Conservation (phyloP, 2,113 vertebrate species). For the Cygnus atratus region DNA sequence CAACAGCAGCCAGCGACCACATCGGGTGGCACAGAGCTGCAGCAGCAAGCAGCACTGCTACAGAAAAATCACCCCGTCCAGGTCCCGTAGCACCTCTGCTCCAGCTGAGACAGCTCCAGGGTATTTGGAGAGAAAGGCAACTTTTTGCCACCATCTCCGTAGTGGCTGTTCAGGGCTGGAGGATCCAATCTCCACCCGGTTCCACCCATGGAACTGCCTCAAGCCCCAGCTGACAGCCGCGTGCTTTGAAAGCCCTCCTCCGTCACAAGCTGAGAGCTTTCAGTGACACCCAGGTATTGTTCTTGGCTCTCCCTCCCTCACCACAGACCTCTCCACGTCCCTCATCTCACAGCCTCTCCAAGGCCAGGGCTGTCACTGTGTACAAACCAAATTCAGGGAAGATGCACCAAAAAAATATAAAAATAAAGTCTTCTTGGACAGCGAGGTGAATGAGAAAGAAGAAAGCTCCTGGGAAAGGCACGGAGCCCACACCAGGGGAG, state of each 20-base stretch:
- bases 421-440: not conserved
- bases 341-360: not conserved
- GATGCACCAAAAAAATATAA: not conserved
- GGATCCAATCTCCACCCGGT: not conserved
- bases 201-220: not conserved
- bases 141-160: not conserved
- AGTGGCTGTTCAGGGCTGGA: not conserved
- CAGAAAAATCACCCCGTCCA: not conserved
- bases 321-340: not conserved
- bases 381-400: not conserved
- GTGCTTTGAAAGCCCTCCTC: not conserved
- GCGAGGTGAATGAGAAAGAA: not conserved
- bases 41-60: not conserved
- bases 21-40: not conserved
- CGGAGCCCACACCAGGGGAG: not conserved
- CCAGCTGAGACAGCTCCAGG: not conserved
- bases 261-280: not conserved
- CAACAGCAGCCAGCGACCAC: not conserved
- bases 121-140: not conserved
- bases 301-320: not conserved
- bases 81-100: not conserved
- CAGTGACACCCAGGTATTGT: constrained; percentile 7
- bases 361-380: not conserved
- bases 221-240: not conserved
- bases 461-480: not conserved